Conservation (phyloP, 1,140 invertebrate genomes). For the Triops longicaudatus region DNA sequence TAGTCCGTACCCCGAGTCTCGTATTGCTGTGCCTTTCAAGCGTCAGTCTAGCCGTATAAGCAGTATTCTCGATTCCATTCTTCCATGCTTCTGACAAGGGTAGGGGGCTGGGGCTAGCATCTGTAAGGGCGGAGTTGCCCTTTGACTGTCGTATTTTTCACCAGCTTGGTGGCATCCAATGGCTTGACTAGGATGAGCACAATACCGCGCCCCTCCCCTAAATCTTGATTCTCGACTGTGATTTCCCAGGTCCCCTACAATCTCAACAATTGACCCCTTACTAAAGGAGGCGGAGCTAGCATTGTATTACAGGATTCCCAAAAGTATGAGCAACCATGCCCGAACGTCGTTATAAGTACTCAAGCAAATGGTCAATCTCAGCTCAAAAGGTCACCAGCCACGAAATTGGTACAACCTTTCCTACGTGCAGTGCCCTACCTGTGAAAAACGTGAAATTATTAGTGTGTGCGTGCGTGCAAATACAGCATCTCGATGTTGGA, state of each 20-base stretch:
- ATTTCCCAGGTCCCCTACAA: background rate
- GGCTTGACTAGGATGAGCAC: background rate
- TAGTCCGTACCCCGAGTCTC: background rate
- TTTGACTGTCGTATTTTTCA: constrained; percentile 1
- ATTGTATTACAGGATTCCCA: background rate
- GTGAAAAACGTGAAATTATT: background rate
- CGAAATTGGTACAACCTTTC: background rate
- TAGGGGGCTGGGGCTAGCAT: background rate
- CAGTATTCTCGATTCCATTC: background rate
- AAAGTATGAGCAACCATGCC: background rate
- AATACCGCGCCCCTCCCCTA: background rate
- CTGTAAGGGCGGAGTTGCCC: background rate
- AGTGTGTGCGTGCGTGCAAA: background rate
- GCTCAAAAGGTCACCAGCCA: constrained; percentile 5
- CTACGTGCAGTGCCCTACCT: background rate
- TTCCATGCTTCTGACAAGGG: background rate
- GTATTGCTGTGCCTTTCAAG: constrained; percentile 12
- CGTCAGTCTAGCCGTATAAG: background rate
- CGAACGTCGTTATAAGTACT: background rate
- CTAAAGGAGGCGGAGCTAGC: background rate
- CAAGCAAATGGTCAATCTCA: constrained; percentile 7
- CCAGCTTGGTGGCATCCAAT: background rate
- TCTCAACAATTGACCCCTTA: constrained; percentile 12
- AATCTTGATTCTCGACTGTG: constrained; percentile 8
- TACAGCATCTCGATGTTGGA: constrained; percentile 2